Evolutionary conservation across 1,140 invertebrate genomes (phyloP), one percentile per base, ranked within the genome.

Genomic region (Muscidifurax raptorellus): DNA sequence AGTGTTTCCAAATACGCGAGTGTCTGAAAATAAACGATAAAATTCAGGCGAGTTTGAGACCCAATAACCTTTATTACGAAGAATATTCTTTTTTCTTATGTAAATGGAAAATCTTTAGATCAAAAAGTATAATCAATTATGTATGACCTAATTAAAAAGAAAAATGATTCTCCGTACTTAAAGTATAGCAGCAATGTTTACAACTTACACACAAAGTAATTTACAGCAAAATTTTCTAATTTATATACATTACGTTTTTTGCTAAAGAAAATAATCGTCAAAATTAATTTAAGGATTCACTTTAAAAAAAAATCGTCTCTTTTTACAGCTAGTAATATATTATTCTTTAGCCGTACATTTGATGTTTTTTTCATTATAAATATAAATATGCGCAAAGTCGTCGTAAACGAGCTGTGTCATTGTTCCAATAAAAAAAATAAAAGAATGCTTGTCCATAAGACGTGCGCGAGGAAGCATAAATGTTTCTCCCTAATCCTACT

Each of bases 31-130:
- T 66, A 52, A 83, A 83, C 28, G n/a, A 66, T 59, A 79, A 79
- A 84, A 72, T 36, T 27, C 36, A 59, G 18, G 40, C 40, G 32
- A 72, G 18, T 27, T 84, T 18, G 13, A 9, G 18, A 67, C 25
- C 12, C n/a, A n/a, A n/a, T 32, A 18, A 75, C 3, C 22, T 15
- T 66, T 82, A 76, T 77, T 83, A 83, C 32, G 75, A 82, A 75
- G 64, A 80, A 30, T 86, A 72, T 86, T 80, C 69, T 76, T 66
- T 66, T 85, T 85, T 87, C 77, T 80, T 77, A 69, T 81, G 67
- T 69, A 81, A 67, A 82, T 27, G n/a, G 25, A n/a, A 77, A 30
- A 44, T 85, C 52, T 36, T 84, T 36, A 40, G 36, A 59, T 59
- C 22, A n/a, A 59, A 59, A 59, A 22, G 18, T 59, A 47, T 47